Evolutionary conservation across 1,140 invertebrate species (phyloP).

Genomic region (Drepana arcuata): DNA sequence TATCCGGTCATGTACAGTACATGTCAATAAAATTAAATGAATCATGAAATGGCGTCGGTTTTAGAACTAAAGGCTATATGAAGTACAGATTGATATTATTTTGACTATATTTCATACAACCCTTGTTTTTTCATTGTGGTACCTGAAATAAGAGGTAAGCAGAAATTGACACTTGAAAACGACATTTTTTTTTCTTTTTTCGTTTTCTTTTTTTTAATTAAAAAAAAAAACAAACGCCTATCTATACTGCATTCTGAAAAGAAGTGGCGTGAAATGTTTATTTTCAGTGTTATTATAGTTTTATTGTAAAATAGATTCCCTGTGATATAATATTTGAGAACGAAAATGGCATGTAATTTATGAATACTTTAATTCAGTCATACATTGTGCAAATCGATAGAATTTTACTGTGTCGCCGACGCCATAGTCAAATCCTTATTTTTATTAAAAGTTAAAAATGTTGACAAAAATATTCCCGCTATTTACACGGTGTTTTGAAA

Average conservation of each 20-base stretch:
- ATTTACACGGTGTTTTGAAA: not conserved
- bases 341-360: not conserved
- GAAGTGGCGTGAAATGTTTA: slow-evolving; percentile 7
- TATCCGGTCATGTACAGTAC: not conserved
- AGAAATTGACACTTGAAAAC: no score
- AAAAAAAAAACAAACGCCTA: slow-evolving; percentile 41
- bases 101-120: slow-evolving; percentile 5
- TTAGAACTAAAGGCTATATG: not conserved
- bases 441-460: slow-evolving; percentile 11
- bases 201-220: slow-evolving; percentile 28
- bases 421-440: slow-evolving; percentile 6
- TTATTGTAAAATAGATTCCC: not conserved
- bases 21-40: not conserved
- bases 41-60: slow-evolving; percentile 16
- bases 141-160: no score
- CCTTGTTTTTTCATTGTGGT: slow-evolving; percentile 13
- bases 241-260: slow-evolving; percentile 16
- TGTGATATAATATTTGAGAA: not conserved
- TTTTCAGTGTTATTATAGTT: slow-evolving; percentile 4
- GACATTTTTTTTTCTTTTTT: slow-evolving; percentile 28
- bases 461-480: slow-evolving; percentile 7
- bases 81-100: not conserved
- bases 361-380: not conserved
- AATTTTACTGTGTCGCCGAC: no score
- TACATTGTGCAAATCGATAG: not conserved